Percentiles rank a stretch among this genome's conserved stretches.
These are phyloP conservation scores for Acanthosepion lycidas DNA, from an alignment of 2,888 invertebrate species.

Conservation along the genomic window DNA sequence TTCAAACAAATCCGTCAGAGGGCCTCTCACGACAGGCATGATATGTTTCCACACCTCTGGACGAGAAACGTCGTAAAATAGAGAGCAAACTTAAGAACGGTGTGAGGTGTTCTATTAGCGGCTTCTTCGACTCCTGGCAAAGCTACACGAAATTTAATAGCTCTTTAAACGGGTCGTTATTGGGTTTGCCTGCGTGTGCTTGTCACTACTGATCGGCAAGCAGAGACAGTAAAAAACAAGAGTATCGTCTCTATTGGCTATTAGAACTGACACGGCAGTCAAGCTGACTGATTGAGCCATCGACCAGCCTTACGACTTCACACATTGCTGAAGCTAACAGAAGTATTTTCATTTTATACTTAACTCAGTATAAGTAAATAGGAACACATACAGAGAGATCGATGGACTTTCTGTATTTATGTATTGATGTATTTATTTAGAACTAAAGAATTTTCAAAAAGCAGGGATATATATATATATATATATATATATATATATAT, in stretches of 20 bases:
- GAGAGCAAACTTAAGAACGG: not conserved
- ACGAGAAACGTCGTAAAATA: not conserved
- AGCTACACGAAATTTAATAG: constrained; percentile 13
- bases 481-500: too few species aligned
- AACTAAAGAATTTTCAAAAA: too few species aligned
- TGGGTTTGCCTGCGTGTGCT: not conserved
- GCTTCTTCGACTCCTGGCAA: not conserved
- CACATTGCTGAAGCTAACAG: not conserved
- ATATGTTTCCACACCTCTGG: not conserved
- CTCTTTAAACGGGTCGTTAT: constrained; percentile 33
- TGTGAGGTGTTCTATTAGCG: not conserved
- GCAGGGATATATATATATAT: too few species aligned
- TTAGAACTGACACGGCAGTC: not conserved
- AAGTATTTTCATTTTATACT: not conserved
- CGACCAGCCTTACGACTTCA: not conserved
- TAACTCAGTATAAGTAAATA: not conserved
- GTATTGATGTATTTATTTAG: too few species aligned
- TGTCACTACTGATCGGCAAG: constrained; percentile 33
- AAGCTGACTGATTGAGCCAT: constrained; percentile 8
- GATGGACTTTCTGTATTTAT: too few species aligned
- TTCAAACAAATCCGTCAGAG: not conserved
- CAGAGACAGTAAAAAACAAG: not conserved
- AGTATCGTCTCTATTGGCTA: not conserved
- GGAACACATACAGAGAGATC: too few species aligned
- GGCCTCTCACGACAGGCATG: not conserved